A percentile compares a stretch with the other conserved stretches of the same genome.
phyloP scores from a whole-genome alignment of 2,113 vertebrate genomes.

The Buteo buteo region DNA sequence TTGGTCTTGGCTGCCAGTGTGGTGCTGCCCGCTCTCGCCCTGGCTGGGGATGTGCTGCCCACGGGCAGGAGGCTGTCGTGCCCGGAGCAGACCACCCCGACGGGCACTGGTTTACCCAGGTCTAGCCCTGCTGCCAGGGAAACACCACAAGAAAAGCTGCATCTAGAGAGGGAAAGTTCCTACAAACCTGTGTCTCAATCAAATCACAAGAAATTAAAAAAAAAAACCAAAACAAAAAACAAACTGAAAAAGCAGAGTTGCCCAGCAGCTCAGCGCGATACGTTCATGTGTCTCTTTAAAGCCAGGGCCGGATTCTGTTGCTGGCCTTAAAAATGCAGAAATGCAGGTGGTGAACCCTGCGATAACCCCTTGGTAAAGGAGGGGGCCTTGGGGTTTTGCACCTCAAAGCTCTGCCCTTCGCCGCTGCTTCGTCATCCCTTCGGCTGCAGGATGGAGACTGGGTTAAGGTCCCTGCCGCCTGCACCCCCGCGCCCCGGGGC shows the following conservation, averaged over 20 bases:
- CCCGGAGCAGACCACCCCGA: neutral
- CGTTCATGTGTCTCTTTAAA: neutral
- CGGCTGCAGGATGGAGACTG: neutral
- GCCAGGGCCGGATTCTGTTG: neutral
- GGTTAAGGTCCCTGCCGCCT: neutral
- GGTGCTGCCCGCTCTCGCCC: neutral
- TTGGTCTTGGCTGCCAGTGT: fast-evolving
- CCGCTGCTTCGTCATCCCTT: neutral
- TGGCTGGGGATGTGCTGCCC: neutral
- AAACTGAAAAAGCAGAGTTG: neutral
- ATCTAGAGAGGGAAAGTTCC: neutral
- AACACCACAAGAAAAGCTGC: fast-evolving
- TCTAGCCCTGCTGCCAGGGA: fast-evolving
- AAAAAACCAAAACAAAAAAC: neutral
- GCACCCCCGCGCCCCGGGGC: fast-evolving
- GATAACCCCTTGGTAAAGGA: neutral
- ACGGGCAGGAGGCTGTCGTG: neutral
- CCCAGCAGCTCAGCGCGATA: fast-evolving
- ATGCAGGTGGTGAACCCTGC: neutral
- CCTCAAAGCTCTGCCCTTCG: neutral
- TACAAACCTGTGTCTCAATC: fast-evolving
- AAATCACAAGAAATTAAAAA: neutral
- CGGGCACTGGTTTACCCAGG: fast-evolving
- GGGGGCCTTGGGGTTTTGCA: neutral
- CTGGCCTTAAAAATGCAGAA: neutral